Conservation (phyloP, 2,888 invertebrate species). For the Lithodes maja region DNA sequence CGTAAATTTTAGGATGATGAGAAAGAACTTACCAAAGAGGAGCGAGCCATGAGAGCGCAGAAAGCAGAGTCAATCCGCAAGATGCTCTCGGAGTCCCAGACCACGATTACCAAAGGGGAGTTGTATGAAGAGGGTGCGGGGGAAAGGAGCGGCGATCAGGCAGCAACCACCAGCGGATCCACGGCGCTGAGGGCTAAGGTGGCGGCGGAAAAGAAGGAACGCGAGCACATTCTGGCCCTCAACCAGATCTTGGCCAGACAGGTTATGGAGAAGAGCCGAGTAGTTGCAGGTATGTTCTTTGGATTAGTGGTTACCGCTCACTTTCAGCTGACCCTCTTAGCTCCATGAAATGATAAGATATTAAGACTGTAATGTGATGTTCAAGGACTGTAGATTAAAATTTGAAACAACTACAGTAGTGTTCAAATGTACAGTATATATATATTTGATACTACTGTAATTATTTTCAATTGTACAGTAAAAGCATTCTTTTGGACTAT, state of each 20-base stretch:
- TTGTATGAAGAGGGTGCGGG: constrained; percentile 78
- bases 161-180: constrained; percentile 82
- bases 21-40: constrained; percentile 89
- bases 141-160: constrained; percentile 83
- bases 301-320: too few species aligned
- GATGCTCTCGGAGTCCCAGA: constrained; percentile 84
- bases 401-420: too few species aligned
- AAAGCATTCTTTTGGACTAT: too few species aligned
- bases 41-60: constrained; percentile 86
- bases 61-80: constrained; percentile 94
- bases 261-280: constrained; percentile 96
- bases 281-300: constrained; percentile 86
- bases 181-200: constrained; percentile 51
- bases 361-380: too few species aligned
- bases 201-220: constrained; percentile 87
- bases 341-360: too few species aligned
- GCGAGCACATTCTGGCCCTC: constrained; percentile 91
- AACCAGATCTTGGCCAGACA: constrained; percentile 94
- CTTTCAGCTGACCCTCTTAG: too few species aligned
- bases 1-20: constrained; percentile 76
- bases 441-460: too few species aligned
- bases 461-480: too few species aligned
- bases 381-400: too few species aligned
- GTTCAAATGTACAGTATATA: too few species aligned
- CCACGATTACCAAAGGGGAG: constrained; percentile 71